These are phyloP conservation scores for Vesta saturnalis DNA, from an alignment of 2,888 invertebrate species.

Conservation along the genomic window DNA sequence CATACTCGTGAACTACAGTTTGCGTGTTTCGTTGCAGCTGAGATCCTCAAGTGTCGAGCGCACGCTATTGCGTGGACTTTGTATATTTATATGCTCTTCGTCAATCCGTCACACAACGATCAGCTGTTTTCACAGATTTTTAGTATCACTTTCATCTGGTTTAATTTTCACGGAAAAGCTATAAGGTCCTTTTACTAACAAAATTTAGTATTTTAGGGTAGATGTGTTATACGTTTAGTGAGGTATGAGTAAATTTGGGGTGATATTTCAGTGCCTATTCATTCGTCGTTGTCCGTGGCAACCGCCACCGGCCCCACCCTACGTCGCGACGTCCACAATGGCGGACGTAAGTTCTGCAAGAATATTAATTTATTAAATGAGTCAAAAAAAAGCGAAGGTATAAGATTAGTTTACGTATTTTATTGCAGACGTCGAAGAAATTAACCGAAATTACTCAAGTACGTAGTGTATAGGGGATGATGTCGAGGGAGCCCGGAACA, in stretches of 20 bases:
- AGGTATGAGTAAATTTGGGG: conserved; percentile 25
- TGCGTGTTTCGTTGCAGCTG: conserved; percentile 49
- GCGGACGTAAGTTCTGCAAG: conserved; percentile 43
- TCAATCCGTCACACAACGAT: conserved; percentile 53
- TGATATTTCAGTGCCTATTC: conserved; percentile 40
- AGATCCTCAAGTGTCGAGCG: conserved; percentile 50
- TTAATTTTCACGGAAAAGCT: conserved; percentile 6
- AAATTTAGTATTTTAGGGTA: background rate
- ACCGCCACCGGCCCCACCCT: conserved; percentile 47
- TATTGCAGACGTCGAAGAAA: conserved; percentile 34
- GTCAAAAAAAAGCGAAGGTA: conserved; percentile 11
- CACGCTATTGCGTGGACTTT: conserved; percentile 59
- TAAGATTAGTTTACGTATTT: conserved; percentile 31
- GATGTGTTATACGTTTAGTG: too few species aligned
- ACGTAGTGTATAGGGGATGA: conserved; percentile 35
- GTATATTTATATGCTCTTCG: conserved; percentile 57
- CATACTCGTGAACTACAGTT: conserved; percentile 40
- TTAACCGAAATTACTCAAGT: conserved; percentile 35
- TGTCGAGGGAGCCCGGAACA: conserved; percentile 47
- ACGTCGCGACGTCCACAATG: conserved; percentile 49
- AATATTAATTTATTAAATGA: conserved; percentile 27
- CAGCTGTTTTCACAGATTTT: conserved; percentile 51
- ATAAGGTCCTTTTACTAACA: too few species aligned
- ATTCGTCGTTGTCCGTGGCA: conserved; percentile 48
- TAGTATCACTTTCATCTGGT: conserved; percentile 11